These are phyloP conservation scores for Notocelia uddmanniana DNA, from an alignment of 2,888 invertebrate species.

Conservation along the genomic window DNA sequence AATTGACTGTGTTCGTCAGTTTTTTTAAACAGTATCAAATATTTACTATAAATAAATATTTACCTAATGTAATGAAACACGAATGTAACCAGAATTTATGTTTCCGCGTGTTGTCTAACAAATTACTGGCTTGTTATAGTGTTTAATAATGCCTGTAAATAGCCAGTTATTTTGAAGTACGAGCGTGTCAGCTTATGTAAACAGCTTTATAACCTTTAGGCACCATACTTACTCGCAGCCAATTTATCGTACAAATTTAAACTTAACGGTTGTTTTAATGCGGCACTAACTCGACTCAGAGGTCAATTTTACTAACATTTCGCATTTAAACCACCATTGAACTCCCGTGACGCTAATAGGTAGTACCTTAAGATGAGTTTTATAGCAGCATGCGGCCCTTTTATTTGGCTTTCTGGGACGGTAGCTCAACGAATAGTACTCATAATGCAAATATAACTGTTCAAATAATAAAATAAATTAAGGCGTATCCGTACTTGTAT, in stretches of 20 bases:
- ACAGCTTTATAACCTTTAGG: neutral
- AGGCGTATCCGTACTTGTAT: no score
- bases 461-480: no score
- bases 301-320: neutral
- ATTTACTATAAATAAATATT: no score
- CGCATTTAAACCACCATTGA: neutral
- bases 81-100: no score
- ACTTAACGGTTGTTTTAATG: slow-evolving; percentile 28
- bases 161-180: neutral
- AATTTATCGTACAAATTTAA: slow-evolving; percentile 27
- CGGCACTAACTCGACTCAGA: slow-evolving; percentile 5
- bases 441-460: no score
- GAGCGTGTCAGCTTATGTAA: neutral
- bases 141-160: neutral
- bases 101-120: no score
- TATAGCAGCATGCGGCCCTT: no score
- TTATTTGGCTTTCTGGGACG: no score
- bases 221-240: neutral
- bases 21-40: no score
- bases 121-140: neutral
- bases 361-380: neutral
- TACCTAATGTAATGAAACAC: no score
- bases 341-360: neutral
- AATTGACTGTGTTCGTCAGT: no score
- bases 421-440: no score